These are phyloP conservation scores for Pandemis cinnamomeana DNA, from an alignment of 2,888 invertebrate genomes.

Conservation along the genomic window DNA sequence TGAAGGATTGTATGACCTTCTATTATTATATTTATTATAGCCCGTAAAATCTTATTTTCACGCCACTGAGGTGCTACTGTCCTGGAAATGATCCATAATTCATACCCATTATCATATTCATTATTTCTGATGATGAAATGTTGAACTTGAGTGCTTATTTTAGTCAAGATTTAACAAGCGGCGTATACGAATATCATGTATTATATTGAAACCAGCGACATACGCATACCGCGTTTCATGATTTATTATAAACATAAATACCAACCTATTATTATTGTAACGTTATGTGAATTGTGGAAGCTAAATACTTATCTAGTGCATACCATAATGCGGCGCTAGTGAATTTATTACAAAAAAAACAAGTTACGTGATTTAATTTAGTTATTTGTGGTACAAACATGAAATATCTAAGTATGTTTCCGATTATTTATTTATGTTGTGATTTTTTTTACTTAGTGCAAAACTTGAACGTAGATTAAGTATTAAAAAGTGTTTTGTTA, in stretches of 20 bases:
- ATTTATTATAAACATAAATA: not conserved
- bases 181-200: not conserved
- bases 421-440: not conserved
- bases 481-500: no score
- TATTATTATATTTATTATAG: conserved; percentile 1
- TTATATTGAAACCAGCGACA: not conserved
- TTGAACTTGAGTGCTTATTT: conserved; percentile 6
- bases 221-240: not conserved
- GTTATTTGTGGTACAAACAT: not conserved
- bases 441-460: not conserved
- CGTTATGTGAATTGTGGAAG: not conserved
- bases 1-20: conserved; percentile 8
- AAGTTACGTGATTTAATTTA: not conserved
- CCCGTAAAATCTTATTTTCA: conserved; percentile 1
- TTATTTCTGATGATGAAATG: conserved; percentile 5
- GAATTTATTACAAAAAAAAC: not conserved
- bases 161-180: not conserved
- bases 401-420: not conserved
- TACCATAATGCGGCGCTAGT: not conserved
- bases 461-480: not conserved
- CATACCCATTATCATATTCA: conserved; percentile 1
- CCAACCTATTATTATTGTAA: not conserved
- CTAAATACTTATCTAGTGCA: not conserved
- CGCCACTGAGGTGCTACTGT: not conserved
- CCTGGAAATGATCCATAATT: not conserved